Base-by-base conservation (phyloP, 1,140 invertebrate genomes). In the Ips nitidus region DNA sequence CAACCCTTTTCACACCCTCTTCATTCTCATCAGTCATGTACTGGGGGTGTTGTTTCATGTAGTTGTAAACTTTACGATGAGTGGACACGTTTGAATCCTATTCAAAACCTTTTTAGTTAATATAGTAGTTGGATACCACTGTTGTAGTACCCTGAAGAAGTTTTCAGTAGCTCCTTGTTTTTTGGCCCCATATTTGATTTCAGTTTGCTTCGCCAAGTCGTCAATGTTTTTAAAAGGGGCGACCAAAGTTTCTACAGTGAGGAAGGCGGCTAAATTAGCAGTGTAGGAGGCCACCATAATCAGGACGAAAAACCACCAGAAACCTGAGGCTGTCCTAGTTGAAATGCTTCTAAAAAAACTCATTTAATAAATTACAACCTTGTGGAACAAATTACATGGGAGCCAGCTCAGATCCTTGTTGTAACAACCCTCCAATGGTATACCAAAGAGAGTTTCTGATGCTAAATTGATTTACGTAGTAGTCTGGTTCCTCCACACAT, bases 221-320 rank as follows among this genome's bases (percentile, higher is more conserved):
- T 94, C 88, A 0, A 93, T 90, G 75, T 87, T 87, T 77, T 90
- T 88, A 62, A 98, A 97, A 1, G 92, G 87, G 7, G 89, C 87
- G 38, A 88, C 86, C 71, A 91, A 84, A 1, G 89, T 88, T 81
- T 96, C 94, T n/a, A 95, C 90, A 1, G 95, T 97, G 22, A 99
- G 83, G 80, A 98, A 97, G 58, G 97, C 95, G 1, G 97, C 97
- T 74, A 98, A 86, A 81, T 98, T 98, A 6, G 96, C 96, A 0
- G 96, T 98, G 76, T 98, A 98, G 0, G 94, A 96, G 0, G 94
- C 94, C 0, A 97, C 95, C 76, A 98, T 91, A 71, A 98, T 97
- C 1, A 98, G 83, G 0, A 93, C 94, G 76, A 98, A 98, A 75
- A 97, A 96, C 92, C 93, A 97, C 95, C 95, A 98, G 59, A 91